A percentile compares a stretch with the other conserved stretches of the same genome.
Conservation (phyloP, 2,888 invertebrate genomes). For the Andricus curvator region DNA sequence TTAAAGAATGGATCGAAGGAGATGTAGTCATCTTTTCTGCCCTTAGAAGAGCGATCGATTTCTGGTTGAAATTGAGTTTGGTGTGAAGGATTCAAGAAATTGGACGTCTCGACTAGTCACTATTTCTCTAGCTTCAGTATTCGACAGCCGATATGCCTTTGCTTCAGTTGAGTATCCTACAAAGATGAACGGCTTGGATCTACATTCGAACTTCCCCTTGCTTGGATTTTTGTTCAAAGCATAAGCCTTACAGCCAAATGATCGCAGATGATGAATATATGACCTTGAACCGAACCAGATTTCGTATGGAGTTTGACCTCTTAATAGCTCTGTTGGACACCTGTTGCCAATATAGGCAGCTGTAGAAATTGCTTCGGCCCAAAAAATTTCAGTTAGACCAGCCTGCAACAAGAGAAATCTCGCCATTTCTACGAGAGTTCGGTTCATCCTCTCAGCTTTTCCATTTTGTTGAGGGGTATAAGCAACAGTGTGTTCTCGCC, state of each 20-base stretch:
- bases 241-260: conserved; percentile 48
- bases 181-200: conserved; percentile 44
- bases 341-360: conserved; percentile 56
- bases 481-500: conserved; percentile 36
- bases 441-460: conserved; percentile 56
- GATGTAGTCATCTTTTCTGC: not conserved
- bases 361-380: conserved; percentile 61
- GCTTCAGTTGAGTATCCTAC: conserved; percentile 51
- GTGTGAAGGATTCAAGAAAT: not conserved
- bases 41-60: not conserved
- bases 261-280: conserved; percentile 40
- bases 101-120: conserved; percentile 40
- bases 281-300: conserved; percentile 42
- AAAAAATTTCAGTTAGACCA: conserved; percentile 56
- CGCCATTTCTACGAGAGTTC: conserved; percentile 59
- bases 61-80: too few species aligned
- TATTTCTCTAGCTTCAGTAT: conserved; percentile 28
- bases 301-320: conserved; percentile 48
- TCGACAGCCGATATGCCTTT: conserved; percentile 52
- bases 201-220: not conserved
- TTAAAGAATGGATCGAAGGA: not conserved
- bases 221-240: conserved; percentile 34
- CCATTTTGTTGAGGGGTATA: conserved; percentile 57
- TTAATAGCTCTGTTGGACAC: conserved; percentile 49
- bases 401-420: conserved; percentile 58